Evolutionary conservation across 2,113 vertebrate genomes (phyloP), one percentile per base, ranked within the genome.

Genomic region (Desmodus rotundus): DNA sequence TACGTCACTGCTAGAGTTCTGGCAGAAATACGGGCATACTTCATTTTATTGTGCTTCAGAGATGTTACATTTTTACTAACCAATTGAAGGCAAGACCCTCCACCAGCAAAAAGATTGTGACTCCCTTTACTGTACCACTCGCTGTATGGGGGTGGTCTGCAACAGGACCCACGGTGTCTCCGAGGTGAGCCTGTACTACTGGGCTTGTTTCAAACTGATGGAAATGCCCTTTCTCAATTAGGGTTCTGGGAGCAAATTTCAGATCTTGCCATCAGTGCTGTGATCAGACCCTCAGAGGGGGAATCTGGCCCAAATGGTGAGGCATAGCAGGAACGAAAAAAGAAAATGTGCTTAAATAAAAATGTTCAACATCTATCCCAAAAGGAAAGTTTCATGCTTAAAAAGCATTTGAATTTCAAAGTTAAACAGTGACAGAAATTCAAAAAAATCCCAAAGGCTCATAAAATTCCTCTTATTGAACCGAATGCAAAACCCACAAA

Each of bases 371-470:
- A 77, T 82, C 38, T 22, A 47, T 63, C 84, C 70, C 76, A 3
- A 81, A 90, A 82, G 88, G n/a, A 87, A 93, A 87, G n/a, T 65
- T 61, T 28, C 38, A 10, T 72, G 65, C 67, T 87, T 56, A 68
- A 68, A 68, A 93, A 68, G 67, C 81, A 85, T 92, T 82, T 92
- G 72, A 92, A 96, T 91, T 95, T 94, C 88, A 96, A 94, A 96
- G 65, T 85, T 84, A 87, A 94, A 88, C 58, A 85, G 50, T 17
- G 41, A 86, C 87, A 96, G 1, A 89, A 76, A 83, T 38, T 94
- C 22, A 12, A 50, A 15, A 47, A 89, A 93, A 93, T 95, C 31
- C 76, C 87, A 86, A 82, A 93, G 85, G 90, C 70, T 83, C 93
- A 73, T 50, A 93, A 96, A 94, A 94, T 52, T 68, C 33, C 28